Evolutionary conservation across 2,797 vertebrate genomes (phyloP), one percentile per base, ranked within the genome.

Genomic region (Acridotheres tristis): DNA sequence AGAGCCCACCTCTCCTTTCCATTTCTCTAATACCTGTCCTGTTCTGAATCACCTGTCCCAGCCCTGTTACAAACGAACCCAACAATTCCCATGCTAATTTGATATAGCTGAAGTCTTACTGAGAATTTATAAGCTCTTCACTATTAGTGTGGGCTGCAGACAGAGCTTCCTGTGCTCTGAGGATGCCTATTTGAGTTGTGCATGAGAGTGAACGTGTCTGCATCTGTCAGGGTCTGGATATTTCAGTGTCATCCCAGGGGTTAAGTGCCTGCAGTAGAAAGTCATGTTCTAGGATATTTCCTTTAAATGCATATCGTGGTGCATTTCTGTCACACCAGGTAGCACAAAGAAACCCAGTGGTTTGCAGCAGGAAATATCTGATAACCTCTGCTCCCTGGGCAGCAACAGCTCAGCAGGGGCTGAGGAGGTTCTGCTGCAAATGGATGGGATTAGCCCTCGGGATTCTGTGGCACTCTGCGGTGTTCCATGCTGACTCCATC

Each of bases 381-480:
- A 38, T 87, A 78, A 59, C 51, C 67, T 85, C 38, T 69, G 59
- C 50, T 85, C 51, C 29, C 42, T 3, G 26, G 72, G 68, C 66
- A 67, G 67, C n/a, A 29, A 1, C 38, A 47, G 63, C 65, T 66
- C 47, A 11, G 11, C 1, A 8, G 13, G 48, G 54, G 16, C 79
- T 11, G 27, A 38, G 61, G 38, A 36, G 19, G n/a, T 43, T 53
- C 53, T 77, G 57, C 59, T 43, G 30, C 7, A 4, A 17, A 0
- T 27, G 45, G 55, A 7, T 38, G 59, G 42, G 53, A 51, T 55
- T 27, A 68, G 42, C 50, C 53, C 79, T 53, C 1, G 7, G 9
- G 45, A 68, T 47, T 8, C 50, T 8, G 30, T 14, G 38, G 17
- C 51, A 34, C 58, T 83, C 55, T n/a, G 43, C 0, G 0, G 20